These are phyloP conservation scores for Willowsia nigromaculata DNA, from an alignment of 2,888 invertebrate species.

Conservation along the genomic window DNA sequence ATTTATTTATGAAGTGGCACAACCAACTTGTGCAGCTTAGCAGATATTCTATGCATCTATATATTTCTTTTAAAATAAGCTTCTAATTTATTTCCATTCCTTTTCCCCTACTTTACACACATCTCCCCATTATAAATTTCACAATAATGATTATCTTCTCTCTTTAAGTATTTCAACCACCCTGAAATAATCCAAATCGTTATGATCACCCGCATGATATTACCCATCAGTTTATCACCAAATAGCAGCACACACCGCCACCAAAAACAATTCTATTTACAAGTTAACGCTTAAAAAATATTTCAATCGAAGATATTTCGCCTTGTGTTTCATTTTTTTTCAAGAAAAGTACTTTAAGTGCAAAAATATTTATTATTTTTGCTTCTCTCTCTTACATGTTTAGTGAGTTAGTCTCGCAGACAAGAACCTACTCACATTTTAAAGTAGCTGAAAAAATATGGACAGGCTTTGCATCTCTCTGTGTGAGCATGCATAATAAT, in stretches of 20 bases:
- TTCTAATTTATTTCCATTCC: conserved; percentile 10
- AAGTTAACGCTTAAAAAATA: neutral
- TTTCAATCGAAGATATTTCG: neutral
- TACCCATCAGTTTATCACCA: no score
- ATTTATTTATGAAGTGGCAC: conserved; percentile 57
- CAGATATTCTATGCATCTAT: no score
- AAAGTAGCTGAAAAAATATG: neutral
- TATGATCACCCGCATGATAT: no score
- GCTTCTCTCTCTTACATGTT: conserved; percentile 8
- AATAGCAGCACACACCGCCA: no score
- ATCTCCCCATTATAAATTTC: conserved; percentile 41
- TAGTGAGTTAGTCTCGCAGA: neutral
- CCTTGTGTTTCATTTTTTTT: conserved; percentile 20
- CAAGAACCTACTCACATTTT: neutral
- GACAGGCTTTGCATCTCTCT: neutral
- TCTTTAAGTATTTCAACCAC: conserved; percentile 41
- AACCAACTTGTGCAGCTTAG: conserved; percentile 14
- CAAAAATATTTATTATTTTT: conserved; percentile 44
- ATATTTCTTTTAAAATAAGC: conserved; percentile 1
- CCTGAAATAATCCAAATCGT: conserved; percentile 51
- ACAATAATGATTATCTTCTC: conserved; percentile 22
- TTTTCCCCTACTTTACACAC: neutral
- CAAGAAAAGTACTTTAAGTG: conserved; percentile 14
- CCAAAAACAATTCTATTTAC: conserved; percentile 1
- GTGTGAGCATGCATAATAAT: conserved; percentile 39